These are phyloP conservation scores for Muscicapa striata DNA, from an alignment of 2,797 vertebrate genomes.

Conservation along the genomic window DNA sequence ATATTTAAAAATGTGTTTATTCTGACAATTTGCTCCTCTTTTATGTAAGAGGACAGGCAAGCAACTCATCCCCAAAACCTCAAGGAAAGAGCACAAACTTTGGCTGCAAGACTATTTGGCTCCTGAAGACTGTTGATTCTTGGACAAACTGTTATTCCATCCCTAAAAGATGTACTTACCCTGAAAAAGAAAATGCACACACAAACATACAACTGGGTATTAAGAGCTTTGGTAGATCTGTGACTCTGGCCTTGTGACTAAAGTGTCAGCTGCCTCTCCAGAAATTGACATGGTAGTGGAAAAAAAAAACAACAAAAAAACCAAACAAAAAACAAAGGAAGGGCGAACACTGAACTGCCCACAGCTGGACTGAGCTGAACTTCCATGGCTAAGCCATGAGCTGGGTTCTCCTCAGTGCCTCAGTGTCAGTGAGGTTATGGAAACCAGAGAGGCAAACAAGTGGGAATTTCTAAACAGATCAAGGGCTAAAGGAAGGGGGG, in stretches of 20 bases:
- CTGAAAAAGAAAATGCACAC: slow-evolving; percentile 53
- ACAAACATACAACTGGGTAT: slow-evolving; percentile 50
- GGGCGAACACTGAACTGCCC: background rate
- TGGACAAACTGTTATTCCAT: slow-evolving; percentile 62
- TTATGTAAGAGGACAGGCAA: slow-evolving; percentile 61
- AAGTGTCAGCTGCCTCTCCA: slow-evolving; percentile 64
- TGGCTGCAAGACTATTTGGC: slow-evolving; percentile 59
- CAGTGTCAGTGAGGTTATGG: slow-evolving; percentile 49
- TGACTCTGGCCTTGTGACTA: slow-evolving; percentile 61
- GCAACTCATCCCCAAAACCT: slow-evolving; percentile 58
- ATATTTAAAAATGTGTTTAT: slow-evolving; percentile 68
- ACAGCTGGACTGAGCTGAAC: slow-evolving; percentile 65
- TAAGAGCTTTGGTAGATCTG: slow-evolving; percentile 45
- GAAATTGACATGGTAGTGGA: slow-evolving; percentile 39
- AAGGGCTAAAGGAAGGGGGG: background rate
- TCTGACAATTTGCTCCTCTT: slow-evolving; percentile 62
- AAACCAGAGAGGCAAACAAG: slow-evolving; percentile 50
- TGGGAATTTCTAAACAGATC: slow-evolving; percentile 46
- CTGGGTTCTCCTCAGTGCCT: slow-evolving; percentile 30
- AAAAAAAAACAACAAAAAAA: background rate
- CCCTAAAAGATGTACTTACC: slow-evolving; percentile 62
- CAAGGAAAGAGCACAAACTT: slow-evolving; percentile 53
- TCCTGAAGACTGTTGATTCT: slow-evolving; percentile 51
- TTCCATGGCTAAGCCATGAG: slow-evolving; percentile 26
- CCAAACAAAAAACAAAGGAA: background rate